These are phyloP conservation scores for Gymnocephalus cernua DNA, from an alignment of 2,113 vertebrate genomes.

Conservation along the genomic window DNA sequence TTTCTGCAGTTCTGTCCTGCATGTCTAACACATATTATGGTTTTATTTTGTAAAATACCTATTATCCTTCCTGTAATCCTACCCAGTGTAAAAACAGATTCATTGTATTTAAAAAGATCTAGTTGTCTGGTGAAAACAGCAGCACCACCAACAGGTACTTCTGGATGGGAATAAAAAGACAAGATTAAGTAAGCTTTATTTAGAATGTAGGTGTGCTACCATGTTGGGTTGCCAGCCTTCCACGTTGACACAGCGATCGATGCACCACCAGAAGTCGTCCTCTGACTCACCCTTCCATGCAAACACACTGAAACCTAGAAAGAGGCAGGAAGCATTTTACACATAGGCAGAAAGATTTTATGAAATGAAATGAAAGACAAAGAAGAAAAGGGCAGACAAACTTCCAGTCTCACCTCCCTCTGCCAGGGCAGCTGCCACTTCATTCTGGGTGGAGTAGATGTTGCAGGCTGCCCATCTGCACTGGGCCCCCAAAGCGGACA, in stretches of 20 bases:
- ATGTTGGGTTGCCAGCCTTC: conserved; percentile 99
- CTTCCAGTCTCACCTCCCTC: conserved; percentile 88
- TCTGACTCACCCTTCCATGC: conserved; percentile 99
- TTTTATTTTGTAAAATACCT: neutral
- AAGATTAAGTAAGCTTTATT: neutral
- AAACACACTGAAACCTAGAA: conserved; percentile 94
- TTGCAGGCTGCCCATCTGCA: conserved; percentile 98
- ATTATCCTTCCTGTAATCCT: neutral
- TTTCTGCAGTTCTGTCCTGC: neutral
- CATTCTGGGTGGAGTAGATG: conserved; percentile 99
- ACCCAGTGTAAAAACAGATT: neutral
- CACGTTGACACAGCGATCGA: conserved; percentile 97
- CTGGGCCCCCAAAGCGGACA: conserved; percentile 94
- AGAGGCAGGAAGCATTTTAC: neutral
- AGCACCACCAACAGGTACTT: neutral
- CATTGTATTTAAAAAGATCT: neutral
- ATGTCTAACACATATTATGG: neutral
- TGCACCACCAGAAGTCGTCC: conserved; percentile 99
- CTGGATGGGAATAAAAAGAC: neutral
- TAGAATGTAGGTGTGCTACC: conserved; percentile 79
- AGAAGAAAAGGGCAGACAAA: conserved; percentile 9
- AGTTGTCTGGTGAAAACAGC: conserved; percentile 3
- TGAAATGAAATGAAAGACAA: neutral
- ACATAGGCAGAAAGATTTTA: neutral
- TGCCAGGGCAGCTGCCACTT: conserved; percentile 96